Conservation (phyloP, 92 coral and sea anemone genomes). For the Porites evermanni region DNA sequence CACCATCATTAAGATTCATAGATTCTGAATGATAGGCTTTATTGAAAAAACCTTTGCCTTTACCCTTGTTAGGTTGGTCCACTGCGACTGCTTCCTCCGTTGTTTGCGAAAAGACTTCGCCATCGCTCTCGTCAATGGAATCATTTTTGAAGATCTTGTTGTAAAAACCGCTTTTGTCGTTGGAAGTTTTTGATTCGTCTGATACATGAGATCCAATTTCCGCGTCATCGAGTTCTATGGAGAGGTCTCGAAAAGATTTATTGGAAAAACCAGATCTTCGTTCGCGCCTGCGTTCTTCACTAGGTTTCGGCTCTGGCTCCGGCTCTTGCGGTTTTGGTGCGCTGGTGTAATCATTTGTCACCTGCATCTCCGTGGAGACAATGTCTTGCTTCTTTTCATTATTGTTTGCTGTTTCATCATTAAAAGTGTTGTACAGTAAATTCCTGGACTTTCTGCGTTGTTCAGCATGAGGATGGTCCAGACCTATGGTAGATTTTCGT, state of each 20-base stretch:
- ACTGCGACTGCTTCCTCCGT: conserved; percentile 4
- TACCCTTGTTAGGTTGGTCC: conserved; percentile 25
- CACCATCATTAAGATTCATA: conserved; percentile 12
- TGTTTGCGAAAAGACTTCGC: neutral
- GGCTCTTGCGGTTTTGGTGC: neutral
- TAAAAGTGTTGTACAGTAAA: conserved; percentile 10
- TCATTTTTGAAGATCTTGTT: conserved; percentile 15
- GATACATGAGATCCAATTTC: conserved; percentile 11
- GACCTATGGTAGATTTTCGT: neutral
- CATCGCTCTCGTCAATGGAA: conserved; percentile 21
- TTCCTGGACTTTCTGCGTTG: conserved; percentile 26
- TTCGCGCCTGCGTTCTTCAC: neutral
- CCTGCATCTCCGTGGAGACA: conserved; percentile 38
- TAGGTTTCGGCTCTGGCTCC: neutral
- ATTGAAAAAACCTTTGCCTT: conserved; percentile 27
- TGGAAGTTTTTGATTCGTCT: conserved; percentile 9
- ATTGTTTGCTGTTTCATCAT: neutral
- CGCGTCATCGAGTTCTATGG: conserved; percentile 4
- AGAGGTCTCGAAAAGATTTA: neutral
- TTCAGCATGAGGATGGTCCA: conserved; percentile 26
- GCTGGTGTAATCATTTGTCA: neutral
- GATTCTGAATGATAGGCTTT: conserved; percentile 22
- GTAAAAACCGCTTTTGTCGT: conserved; percentile 17
- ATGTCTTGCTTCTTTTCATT: conserved; percentile 33
- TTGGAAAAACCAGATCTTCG: conserved; percentile 10